Base-by-base conservation (phyloP, 1,140 invertebrate species). In the Lepidurus couesii region DNA sequence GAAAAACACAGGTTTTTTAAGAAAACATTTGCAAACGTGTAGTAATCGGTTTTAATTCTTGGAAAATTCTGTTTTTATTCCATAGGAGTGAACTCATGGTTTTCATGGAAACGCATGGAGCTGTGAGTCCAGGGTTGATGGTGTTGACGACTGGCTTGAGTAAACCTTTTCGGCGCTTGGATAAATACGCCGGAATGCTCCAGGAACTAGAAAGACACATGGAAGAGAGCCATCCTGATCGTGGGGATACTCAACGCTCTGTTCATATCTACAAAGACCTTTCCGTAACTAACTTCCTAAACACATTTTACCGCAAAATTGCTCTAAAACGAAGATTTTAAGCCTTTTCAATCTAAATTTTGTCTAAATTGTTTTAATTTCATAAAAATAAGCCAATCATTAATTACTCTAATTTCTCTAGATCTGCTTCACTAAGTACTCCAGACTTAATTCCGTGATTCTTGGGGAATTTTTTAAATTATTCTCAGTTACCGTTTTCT, bases 121-220 rank as follows among this genome's bases (percentile, higher is more conserved):
- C 93, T 1, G 79, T 83, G 9, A 88, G 89, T 78, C 93, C 94
- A 21, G 95, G 95, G 65, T 88, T 97, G 75, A 87, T 98, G 82
- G 92, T 95, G 10, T 86, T 98, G 42, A 97, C 96, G 5, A 94
- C 95, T 13, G 94, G 93, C 1, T 86, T 99, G 10, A 98, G 95
- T 80, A 95, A 95, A 86, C 95, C 97, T 7, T 99, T 99, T 85
- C 89, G 96, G 75, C 90, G 97, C 79, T 86, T 99, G 44, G 95
- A 98, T 82, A 98, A 97, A 84, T 99, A 98, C 85, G 92, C 95
- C 7, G 91, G 91, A 43, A 92, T 94, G 90, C 87, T 99, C 24
- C 95, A 98, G 86, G 97, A 99, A 86, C 86, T 99, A 75, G 95
- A 98, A 83, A 87, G 96, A 80, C 96, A 98, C 84, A 93, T 97